phyloP scores from a whole-genome alignment of 2,888 invertebrate species.

The Blomia tropicalis region DNA sequence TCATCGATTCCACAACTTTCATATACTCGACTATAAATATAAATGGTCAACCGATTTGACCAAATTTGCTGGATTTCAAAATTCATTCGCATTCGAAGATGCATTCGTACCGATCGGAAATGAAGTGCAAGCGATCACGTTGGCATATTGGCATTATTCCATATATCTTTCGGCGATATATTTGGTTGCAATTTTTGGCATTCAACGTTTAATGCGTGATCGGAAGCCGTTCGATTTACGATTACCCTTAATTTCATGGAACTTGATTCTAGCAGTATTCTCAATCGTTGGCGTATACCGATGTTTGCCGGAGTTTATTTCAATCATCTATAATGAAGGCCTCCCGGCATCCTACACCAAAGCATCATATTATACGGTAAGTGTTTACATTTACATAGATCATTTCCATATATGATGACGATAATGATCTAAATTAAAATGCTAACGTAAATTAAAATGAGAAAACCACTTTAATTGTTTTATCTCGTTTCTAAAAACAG shows the following conservation, averaged over 20 bases:
- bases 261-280: conserved; percentile 74
- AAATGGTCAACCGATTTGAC: conserved; percentile 11
- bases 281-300: conserved; percentile 70
- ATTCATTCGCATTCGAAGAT: not conserved
- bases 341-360: conserved; percentile 13
- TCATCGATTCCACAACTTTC: conserved; percentile 14
- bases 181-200: conserved; percentile 81
- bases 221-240: conserved; percentile 76
- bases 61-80: conserved; percentile 16
- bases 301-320: conserved; percentile 79
- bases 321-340: conserved; percentile 34
- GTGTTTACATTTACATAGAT: no score
- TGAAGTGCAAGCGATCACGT: not conserved
- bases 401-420: not conserved
- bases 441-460: not conserved
- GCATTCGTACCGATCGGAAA: conserved; percentile 3
- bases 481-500: not conserved
- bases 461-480: not conserved
- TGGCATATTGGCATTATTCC: conserved; percentile 13
- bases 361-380: conserved; percentile 15
- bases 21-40: not conserved
- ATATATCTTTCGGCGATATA: conserved; percentile 40
- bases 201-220: conserved; percentile 80
- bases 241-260: conserved; percentile 76
- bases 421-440: not conserved